Conservation (phyloP, 2,113 vertebrate genomes). For the Rissa tridactyla region DNA sequence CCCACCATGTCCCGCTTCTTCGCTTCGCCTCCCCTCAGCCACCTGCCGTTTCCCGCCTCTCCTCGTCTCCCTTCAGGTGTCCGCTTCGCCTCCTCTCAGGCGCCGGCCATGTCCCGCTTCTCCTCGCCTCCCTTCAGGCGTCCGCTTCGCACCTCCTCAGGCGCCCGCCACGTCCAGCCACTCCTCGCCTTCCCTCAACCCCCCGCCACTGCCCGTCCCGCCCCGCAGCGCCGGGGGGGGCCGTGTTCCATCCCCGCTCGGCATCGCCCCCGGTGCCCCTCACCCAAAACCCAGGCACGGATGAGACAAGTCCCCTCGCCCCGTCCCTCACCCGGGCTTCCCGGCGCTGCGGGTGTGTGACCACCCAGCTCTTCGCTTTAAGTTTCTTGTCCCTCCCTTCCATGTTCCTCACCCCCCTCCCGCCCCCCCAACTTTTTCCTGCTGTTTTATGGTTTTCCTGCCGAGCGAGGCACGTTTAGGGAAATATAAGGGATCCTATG, state of each 20-base stretch:
- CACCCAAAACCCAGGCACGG: background rate
- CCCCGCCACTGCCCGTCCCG: background rate
- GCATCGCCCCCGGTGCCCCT: background rate
- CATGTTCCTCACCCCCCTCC: too few species aligned
- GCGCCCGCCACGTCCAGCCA: background rate
- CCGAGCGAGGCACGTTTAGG: background rate
- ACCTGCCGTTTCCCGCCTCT: background rate
- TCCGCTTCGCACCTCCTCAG: background rate
- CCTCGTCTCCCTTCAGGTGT: background rate
- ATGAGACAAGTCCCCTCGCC: fast-evolving
- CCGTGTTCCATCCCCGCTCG: background rate
- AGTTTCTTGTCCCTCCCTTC: background rate
- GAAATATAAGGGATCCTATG: background rate
- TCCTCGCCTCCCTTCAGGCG: background rate
- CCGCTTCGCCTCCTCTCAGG: background rate
- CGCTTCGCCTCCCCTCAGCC: background rate
- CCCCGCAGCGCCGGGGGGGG: background rate
- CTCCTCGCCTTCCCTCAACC: background rate
- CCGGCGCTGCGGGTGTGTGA: background rate
- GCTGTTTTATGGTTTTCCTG: background rate
- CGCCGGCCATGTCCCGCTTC: too few species aligned
- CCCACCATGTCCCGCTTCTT: background rate
- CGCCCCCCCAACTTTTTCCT: background rate
- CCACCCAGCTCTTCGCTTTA: fast-evolving
- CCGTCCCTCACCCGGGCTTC: background rate